Evolutionary conservation across 1,140 invertebrate species (phyloP), one percentile per base, ranked within the genome.

Genomic region (Atopsyche davidsoni): DNA sequence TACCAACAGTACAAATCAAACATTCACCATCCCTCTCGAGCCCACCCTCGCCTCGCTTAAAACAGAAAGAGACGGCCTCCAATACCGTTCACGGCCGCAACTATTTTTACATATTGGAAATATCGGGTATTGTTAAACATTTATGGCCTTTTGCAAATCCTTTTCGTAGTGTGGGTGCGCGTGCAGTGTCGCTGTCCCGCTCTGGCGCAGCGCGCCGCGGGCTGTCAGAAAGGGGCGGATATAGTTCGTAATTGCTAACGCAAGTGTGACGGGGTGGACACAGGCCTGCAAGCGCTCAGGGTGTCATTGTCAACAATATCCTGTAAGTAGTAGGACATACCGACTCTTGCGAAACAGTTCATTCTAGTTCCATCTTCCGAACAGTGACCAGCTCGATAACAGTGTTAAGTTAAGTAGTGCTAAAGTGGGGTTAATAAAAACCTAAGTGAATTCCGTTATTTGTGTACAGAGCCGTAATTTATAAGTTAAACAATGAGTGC

Each of bases 121-220:
- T 58, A 58, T 58, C 25, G 57, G 44, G 55, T 46, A 51, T 54
- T 54, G 47, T 51, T 58, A 43, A 58, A 58, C 56, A 55, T 58
- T 58, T 58, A 58, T 52, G 45, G 46, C 46, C 44, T 58, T 54
- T 58, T 48, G 55, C 55, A 51, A 58, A 53, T 53, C 55, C 55
- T 57, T 57, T 50, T 32, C 28, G 13, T 19, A 14, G 6, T 32
- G n/a, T 32, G 43, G 28, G 51, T 34, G 46, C 47, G 40, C 32
- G 6, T 13, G 4, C 2, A 25, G n/a, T 28, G 1, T 36, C 10
- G 11, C 4, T 47, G 23, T 14, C 45, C 42, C 28, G 39, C 24
- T 40, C 44, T 14, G 4, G 19, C 31, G 11, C 21, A n/a, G 31
- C 25, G 35, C 35, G 14, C 7, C 14, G 39, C 2, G 48, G 4